Evolutionary conservation across 1,140 invertebrate species (phyloP).

Genomic region (Drosophila pruinosa): DNA sequence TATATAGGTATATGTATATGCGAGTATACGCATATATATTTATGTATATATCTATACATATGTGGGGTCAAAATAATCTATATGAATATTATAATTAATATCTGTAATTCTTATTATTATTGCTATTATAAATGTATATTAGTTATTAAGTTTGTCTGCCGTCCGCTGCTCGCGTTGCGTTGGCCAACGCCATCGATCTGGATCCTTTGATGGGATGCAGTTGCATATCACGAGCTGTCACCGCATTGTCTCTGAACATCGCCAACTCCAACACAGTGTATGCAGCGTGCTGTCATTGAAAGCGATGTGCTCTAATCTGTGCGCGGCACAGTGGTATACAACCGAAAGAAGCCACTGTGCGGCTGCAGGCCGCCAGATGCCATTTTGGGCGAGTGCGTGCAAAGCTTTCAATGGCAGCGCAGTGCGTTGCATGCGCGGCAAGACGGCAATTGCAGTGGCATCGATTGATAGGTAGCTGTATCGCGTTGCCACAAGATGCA

Average conservation of each 20-base stretch:
- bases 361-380: not conserved
- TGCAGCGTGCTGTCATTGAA: constrained; percentile 18
- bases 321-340: constrained; percentile 4
- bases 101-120: constrained; percentile 58
- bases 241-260: too few species aligned
- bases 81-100: constrained; percentile 42
- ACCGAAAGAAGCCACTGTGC: constrained; percentile 36
- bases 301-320: not conserved
- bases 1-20: not conserved
- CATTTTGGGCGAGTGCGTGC: constrained; percentile 6
- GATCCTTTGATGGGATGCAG: not conserved
- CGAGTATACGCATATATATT: not conserved
- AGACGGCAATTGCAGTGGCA: not conserved
- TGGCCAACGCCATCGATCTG: not conserved
- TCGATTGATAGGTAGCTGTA: not conserved
- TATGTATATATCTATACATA: not conserved
- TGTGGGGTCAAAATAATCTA: constrained; percentile 29
- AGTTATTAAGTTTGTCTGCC: constrained; percentile 49
- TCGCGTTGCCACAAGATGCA: constrained; percentile 14
- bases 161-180: constrained; percentile 4
- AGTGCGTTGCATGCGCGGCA: constrained; percentile 18
- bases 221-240: not conserved
- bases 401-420: constrained; percentile 11
- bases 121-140: constrained; percentile 70
- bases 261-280: constrained; percentile 4